Evolutionary conservation across 2,113 vertebrate species (phyloP).

Genomic region (Danio rerio): DNA sequence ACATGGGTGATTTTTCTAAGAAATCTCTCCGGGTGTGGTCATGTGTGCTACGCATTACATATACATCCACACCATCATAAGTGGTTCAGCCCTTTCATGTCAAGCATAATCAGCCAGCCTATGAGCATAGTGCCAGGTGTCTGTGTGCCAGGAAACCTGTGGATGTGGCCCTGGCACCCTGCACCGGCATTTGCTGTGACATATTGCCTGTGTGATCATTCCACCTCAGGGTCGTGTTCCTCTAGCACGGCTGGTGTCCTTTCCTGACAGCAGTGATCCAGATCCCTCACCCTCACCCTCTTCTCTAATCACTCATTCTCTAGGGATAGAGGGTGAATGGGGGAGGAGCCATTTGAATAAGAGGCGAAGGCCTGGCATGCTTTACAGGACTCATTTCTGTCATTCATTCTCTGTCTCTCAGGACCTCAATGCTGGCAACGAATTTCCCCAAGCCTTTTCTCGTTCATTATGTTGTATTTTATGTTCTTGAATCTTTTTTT

Average conservation of each 20-base stretch:
- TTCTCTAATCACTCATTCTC: slow-evolving; percentile 77
- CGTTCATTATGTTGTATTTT: neutral
- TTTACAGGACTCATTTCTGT: slow-evolving; percentile 79
- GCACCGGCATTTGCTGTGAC: slow-evolving; percentile 72
- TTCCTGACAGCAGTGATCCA: slow-evolving; percentile 52
- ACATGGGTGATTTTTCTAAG: no score
- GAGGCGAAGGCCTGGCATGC: slow-evolving; percentile 76
- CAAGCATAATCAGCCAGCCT: neutral
- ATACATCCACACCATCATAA: neutral
- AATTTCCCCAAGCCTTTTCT: slow-evolving; percentile 63
- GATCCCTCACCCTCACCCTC: slow-evolving; percentile 65
- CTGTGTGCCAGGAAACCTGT: slow-evolving; percentile 73
- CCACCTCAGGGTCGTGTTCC: slow-evolving; percentile 77
- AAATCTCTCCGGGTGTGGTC: no score
- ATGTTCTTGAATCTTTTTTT: neutral
- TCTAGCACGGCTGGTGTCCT: slow-evolving; percentile 76
- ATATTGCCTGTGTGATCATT: slow-evolving; percentile 77
- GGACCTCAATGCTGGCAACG: slow-evolving; percentile 71
- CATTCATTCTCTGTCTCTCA: slow-evolving; percentile 77
- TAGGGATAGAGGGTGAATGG: slow-evolving; percentile 58
- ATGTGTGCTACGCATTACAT: no score
- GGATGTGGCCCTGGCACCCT: slow-evolving; percentile 64
- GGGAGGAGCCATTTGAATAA: slow-evolving; percentile 50
- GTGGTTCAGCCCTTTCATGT: slow-evolving; percentile 17
- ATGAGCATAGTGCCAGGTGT: slow-evolving; percentile 26